phyloP scores from a whole-genome alignment of 2,888 invertebrate species.

The Apeira syringaria region DNA sequence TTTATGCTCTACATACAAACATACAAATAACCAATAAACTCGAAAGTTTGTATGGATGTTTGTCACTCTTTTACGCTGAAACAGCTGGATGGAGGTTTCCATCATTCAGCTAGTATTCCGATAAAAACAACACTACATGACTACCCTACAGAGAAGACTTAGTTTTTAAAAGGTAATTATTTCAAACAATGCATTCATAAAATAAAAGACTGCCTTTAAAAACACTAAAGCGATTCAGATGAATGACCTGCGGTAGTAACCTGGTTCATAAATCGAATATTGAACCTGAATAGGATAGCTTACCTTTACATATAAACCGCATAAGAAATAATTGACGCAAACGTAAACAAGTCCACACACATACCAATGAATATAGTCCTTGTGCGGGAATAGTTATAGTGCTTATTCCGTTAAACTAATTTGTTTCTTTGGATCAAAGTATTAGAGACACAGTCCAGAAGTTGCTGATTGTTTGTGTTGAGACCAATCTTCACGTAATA shows the following conservation, averaged over 20 bases:
- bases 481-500: slow-evolving; percentile 5
- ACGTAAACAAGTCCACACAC: slow-evolving; percentile 7
- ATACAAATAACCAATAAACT: too few relatives aligned
- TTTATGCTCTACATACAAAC: too few relatives aligned
- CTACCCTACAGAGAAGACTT: too few relatives aligned
- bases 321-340: slow-evolving; percentile 9
- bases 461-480: slow-evolving; percentile 2
- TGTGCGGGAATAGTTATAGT: not conserved
- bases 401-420: not conserved
- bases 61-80: too few relatives aligned
- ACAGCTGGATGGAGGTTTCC: too few relatives aligned
- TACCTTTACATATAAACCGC: slow-evolving; percentile 3
- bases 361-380: not conserved
- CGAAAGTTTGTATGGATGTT: too few relatives aligned
- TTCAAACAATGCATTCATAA: too few relatives aligned
- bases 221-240: not conserved
- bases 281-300: slow-evolving; percentile 1
- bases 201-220: too few relatives aligned
- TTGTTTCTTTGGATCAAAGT: slow-evolving; percentile 1
- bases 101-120: too few relatives aligned
- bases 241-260: slow-evolving; percentile 6
- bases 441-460: slow-evolving; percentile 15
- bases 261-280: slow-evolving; percentile 8
- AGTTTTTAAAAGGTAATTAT: too few relatives aligned
- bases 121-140: too few relatives aligned